Percentiles rank a stretch among this genome's conserved stretches.
These are phyloP conservation scores for Scaptomyza montana DNA, from an alignment of 1,140 invertebrate genomes.

Conservation along the genomic window DNA sequence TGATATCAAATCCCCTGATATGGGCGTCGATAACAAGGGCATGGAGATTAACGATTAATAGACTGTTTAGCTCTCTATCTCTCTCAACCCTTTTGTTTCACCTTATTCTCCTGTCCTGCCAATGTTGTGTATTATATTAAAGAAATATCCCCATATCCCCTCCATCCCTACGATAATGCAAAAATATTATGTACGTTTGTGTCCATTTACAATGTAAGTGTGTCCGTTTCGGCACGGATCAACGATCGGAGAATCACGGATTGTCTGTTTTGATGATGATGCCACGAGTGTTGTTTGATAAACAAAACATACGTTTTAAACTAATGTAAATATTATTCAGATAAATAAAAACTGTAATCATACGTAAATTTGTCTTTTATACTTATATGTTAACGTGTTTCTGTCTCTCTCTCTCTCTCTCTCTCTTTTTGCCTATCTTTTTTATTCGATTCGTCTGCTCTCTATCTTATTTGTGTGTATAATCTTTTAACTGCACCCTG, in stretches of 20 bases:
- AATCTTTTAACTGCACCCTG: constrained; percentile 7
- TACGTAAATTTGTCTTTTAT: constrained; percentile 1
- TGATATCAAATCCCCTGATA: constrained; percentile 30
- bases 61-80: constrained; percentile 1
- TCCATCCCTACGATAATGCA: constrained; percentile 11
- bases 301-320: constrained; percentile 58
- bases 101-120: neutral
- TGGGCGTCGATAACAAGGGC: constrained; percentile 71
- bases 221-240: constrained; percentile 9
- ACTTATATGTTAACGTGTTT: neutral
- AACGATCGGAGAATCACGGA: neutral
- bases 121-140: constrained; percentile 62
- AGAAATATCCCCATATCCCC: too few relatives aligned
- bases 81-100: neutral
- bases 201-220: constrained; percentile 57
- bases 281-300: constrained; percentile 58
- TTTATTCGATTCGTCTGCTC: neutral
- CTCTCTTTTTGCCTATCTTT: neutral
- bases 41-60: constrained; percentile 37
- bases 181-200: constrained; percentile 12
- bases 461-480: neutral
- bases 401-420: constrained; percentile 3
- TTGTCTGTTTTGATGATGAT: neutral
- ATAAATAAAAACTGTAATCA: constrained; percentile 42
- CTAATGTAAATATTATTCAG: constrained; percentile 40